Evolutionary conservation across 2,113 vertebrate species (phyloP), one percentile per base, ranked within the genome.

Genomic region (Rostratula benghalensis): DNA sequence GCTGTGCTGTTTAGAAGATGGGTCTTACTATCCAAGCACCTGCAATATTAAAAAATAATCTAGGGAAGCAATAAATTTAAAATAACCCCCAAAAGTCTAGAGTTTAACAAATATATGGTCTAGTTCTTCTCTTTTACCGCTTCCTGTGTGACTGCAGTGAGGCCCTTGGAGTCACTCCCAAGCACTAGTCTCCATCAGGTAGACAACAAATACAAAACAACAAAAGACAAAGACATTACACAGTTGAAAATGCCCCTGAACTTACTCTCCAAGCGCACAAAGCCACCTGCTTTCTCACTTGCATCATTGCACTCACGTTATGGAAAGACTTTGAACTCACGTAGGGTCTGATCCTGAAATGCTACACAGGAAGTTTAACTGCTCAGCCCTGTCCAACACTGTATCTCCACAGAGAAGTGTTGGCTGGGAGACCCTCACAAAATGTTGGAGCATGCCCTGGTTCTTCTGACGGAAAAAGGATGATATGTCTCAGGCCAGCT

Each of bases 261-360:
- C 65, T 82, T 81, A 65, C 39, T 57, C 87, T 87, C 35, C 43
- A 64, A 83, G 80, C 8, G 1, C 53, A 91, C 64, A 93, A 78
- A 96, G 57, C 64, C 95, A 92, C 86, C 90, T 84, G 86, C 80
- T 90, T 96, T 96, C 92, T 96, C 73, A 90, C 69, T 94, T 95
- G 77, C 65, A 93, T 90, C 77, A 85, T 30, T 92, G 73, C 31
- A 20, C 39, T 84, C 3, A 1, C 51, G 22, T 89, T 79, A 76
- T 16, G 41, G 80, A 64, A 94, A 75, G 76, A 35, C n/a, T 97
- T 86, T 79, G 80, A 95, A 79, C 50, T 65, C 8, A 2, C 11
- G 22, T 65, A 25, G 51, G 68, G 64, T 56, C 60, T 68, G 90
- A 90, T 78, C n/a, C 83, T 84, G 90, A 92, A 93, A 91, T 75